Conservation (phyloP, 2,888 invertebrate species). For the Cantharis rustica region DNA sequence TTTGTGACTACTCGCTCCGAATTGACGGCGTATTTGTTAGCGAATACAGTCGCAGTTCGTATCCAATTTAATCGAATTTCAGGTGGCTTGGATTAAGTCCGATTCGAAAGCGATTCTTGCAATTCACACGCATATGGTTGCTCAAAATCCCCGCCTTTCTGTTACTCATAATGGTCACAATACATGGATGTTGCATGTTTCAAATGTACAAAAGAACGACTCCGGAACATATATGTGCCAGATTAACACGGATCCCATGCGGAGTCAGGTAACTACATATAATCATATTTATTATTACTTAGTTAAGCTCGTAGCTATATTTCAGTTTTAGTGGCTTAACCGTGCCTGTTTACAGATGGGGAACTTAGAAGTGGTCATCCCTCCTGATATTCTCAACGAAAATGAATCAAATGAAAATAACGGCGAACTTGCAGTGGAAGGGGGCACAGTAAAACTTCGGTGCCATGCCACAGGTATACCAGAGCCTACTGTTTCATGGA, state of each 20-base stretch:
- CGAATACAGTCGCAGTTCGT: conserved; percentile 39
- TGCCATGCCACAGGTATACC: conserved; percentile 85
- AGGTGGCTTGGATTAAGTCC: conserved; percentile 94
- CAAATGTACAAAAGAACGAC: conserved; percentile 88
- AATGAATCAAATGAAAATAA: conserved; percentile 70
- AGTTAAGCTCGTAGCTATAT: conserved; percentile 23
- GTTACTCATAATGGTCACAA: conserved; percentile 93
- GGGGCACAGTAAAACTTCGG: conserved; percentile 75
- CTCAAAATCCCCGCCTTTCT: conserved; percentile 81
- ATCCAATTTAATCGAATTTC: conserved; percentile 45
- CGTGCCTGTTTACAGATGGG: conserved; percentile 69
- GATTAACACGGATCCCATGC: conserved; percentile 90
- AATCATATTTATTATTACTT: conserved; percentile 29
- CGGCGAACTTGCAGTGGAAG: conserved; percentile 78
- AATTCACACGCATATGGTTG: conserved; percentile 88
- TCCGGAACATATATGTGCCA: conserved; percentile 95
- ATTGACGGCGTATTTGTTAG: conserved; percentile 39
- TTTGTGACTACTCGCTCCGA: conserved; percentile 27
- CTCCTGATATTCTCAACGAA: conserved; percentile 84
- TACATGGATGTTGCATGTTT: conserved; percentile 90
- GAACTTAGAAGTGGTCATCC: conserved; percentile 82
- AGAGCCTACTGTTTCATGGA: conserved; percentile 79
- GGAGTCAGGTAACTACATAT: conserved; percentile 72
- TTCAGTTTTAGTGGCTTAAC: conserved; percentile 22
- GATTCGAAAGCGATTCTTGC: conserved; percentile 89